These are phyloP conservation scores for Theocolax elegans DNA, from an alignment of 1,140 invertebrate genomes.

Conservation along the genomic window DNA sequence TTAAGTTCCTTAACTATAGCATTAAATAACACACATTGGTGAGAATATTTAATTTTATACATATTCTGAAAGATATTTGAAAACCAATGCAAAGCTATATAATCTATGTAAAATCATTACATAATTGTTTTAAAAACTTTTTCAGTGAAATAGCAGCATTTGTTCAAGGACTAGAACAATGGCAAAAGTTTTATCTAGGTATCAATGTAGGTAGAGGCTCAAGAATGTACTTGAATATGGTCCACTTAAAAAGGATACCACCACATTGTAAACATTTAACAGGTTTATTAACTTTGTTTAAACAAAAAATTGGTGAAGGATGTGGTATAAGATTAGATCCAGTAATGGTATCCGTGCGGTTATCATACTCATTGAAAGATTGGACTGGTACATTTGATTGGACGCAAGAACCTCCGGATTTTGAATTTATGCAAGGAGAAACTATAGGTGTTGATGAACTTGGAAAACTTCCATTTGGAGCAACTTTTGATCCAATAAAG, in stretches of 20 bases:
- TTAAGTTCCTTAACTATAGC: conserved; percentile 87
- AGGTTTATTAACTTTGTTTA: conserved; percentile 82
- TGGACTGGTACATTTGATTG: conserved; percentile 75
- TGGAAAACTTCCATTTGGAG: conserved; percentile 84
- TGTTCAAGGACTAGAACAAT: conserved; percentile 84
- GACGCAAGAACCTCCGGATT: conserved; percentile 79
- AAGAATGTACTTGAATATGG: conserved; percentile 86
- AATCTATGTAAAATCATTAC: too few relatives aligned
- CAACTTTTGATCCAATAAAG: conserved; percentile 81
- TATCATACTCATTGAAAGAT: conserved; percentile 84
- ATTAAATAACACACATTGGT: conserved; percentile 83
- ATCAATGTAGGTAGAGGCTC: conserved; percentile 79
- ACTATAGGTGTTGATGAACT: conserved; percentile 68
- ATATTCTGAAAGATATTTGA: neutral
- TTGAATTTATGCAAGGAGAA: conserved; percentile 76
- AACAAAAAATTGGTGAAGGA: conserved; percentile 78
- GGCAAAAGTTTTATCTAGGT: conserved; percentile 86
- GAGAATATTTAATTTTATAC: conserved; percentile 42
- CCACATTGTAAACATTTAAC: conserved; percentile 84
- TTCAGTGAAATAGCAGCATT: conserved; percentile 85
- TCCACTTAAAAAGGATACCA: conserved; percentile 86
- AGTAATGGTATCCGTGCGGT: conserved; percentile 81
- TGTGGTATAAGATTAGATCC: conserved; percentile 71
- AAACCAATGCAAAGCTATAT: too few relatives aligned
- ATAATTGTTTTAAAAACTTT: too few relatives aligned